These are phyloP conservation scores for Stenopsyche tienmushanensis DNA, from an alignment of 1,140 invertebrate genomes.

Conservation along the genomic window DNA sequence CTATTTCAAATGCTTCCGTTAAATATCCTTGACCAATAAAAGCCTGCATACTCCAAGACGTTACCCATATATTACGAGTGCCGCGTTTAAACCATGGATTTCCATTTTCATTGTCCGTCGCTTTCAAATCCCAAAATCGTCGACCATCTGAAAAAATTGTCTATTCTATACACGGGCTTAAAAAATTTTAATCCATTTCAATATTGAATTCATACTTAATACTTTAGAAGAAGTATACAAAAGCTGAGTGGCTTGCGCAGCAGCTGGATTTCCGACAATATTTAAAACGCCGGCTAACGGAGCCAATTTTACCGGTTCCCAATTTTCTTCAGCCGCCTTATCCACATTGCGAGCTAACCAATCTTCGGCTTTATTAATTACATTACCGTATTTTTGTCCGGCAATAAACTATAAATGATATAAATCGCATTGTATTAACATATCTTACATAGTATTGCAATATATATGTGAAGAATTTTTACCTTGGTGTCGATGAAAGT, in stretches of 20 bases:
- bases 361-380: conserved; percentile 74
- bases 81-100: conserved; percentile 71
- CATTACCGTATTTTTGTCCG: conserved; percentile 58
- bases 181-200: no score
- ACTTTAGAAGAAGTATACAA: conserved; percentile 19
- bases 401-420: conserved; percentile 25
- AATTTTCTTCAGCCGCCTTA: conserved; percentile 66
- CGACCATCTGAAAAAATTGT: conserved; percentile 52
- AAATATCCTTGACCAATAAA: conserved; percentile 67
- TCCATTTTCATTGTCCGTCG: conserved; percentile 60
- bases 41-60: conserved; percentile 76
- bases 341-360: conserved; percentile 77
- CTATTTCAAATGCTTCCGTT: conserved; percentile 72
- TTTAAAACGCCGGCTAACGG: conserved; percentile 44
- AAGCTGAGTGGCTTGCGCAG: conserved; percentile 42
- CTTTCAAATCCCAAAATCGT: conserved; percentile 72
- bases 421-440: background rate
- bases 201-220: conserved; percentile 12
- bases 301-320: conserved; percentile 53
- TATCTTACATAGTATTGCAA: background rate
- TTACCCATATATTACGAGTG: conserved; percentile 84
- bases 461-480: conserved; percentile 35
- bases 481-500: conserved; percentile 78
- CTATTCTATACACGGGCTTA: conserved; percentile 3
- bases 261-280: conserved; percentile 46